These are phyloP conservation scores for Simalia tracyae DNA, from an alignment of 2,797 vertebrate genomes.

Conservation along the genomic window DNA sequence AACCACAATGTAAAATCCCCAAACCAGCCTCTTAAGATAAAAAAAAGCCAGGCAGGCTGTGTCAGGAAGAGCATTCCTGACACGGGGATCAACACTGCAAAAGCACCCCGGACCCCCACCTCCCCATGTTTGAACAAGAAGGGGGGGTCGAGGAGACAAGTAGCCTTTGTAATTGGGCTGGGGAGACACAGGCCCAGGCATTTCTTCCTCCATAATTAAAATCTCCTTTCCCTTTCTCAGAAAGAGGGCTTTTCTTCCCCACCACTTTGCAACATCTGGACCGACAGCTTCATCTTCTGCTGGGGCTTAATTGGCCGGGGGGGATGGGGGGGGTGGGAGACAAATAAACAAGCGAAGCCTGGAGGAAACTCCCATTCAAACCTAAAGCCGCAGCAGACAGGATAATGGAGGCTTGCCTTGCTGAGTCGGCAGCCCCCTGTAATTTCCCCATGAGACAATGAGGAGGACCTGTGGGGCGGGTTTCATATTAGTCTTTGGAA, in stretches of 20 bases:
- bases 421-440: not conserved
- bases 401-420: not conserved
- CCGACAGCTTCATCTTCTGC: not conserved
- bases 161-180: no score
- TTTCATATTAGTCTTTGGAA: not conserved
- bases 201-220: not conserved
- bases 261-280: not conserved
- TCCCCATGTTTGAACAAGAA: no score
- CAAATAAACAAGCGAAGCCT: slow-evolving; percentile 24
- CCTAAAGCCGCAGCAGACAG: slow-evolving; percentile 19
- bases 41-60: no score
- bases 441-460: accelerated
- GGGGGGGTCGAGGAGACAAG: no score
- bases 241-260: not conserved
- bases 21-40: no score
- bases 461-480: accelerated
- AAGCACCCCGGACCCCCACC: no score
- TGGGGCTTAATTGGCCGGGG: not conserved
- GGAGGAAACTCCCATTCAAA: not conserved
- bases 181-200: not conserved
- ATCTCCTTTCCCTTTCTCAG: not conserved
- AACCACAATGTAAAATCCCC: no score
- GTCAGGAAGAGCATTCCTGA: no score
- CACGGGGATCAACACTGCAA: no score
- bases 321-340: not conserved